A percentile compares a stretch with the other conserved stretches of the same genome.
phyloP scores from a whole-genome alignment of 2,888 invertebrate species.

The Icerya purchasi region DNA sequence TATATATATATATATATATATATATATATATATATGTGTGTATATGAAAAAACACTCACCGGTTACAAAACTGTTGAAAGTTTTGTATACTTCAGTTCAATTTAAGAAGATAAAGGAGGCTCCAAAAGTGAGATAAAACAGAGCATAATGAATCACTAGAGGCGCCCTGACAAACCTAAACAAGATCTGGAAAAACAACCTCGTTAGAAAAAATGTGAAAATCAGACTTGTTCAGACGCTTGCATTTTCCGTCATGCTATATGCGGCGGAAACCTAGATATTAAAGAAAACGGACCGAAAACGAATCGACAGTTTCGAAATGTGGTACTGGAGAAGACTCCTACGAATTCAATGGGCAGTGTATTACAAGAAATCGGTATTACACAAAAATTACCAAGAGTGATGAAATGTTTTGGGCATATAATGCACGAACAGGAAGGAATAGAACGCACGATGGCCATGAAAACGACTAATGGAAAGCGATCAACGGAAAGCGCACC shows the following conservation, averaged over 20 bases:
- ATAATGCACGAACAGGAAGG: background rate
- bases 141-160: background rate
- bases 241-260: background rate
- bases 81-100: background rate
- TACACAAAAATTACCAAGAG: background rate
- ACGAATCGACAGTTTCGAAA: background rate
- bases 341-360: background rate
- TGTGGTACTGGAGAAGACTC: background rate
- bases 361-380: background rate
- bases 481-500: background rate
- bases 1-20: too few species aligned
- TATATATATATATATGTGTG: too few species aligned
- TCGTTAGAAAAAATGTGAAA: background rate
- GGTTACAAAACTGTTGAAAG: background rate
- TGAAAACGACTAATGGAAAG: background rate
- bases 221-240: background rate
- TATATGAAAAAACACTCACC: background rate
- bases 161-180: background rate
- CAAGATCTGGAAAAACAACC: background rate
- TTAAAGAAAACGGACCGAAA: background rate
- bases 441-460: background rate
- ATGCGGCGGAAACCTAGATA: background rate
- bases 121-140: background rate
- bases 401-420: background rate
- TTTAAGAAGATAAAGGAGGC: background rate